These are phyloP conservation scores for Cotesia vestalis DNA, from an alignment of 1,140 invertebrate species.

Conservation along the genomic window DNA sequence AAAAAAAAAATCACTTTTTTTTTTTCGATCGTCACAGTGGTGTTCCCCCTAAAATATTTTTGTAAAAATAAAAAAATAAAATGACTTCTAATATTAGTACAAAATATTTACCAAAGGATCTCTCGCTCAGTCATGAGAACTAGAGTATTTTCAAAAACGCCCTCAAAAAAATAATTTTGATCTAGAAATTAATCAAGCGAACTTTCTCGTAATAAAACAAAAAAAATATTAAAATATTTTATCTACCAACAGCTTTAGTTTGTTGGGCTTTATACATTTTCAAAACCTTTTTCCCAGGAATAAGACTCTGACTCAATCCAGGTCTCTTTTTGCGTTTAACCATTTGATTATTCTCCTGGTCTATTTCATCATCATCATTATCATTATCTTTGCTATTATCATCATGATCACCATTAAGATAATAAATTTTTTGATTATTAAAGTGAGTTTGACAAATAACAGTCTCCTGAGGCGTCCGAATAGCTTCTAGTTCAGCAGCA, in stretches of 20 bases:
- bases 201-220: too few relatives aligned
- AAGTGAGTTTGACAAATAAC: constrained; percentile 63
- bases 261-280: constrained; percentile 77
- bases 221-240: constrained; percentile 45
- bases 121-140: background rate
- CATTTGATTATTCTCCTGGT: constrained; percentile 68
- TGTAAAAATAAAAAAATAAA: too few relatives aligned
- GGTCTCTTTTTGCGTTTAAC: constrained; percentile 76
- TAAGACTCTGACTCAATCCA: constrained; percentile 78
- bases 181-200: too few relatives aligned
- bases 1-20: too few relatives aligned
- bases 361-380: constrained; percentile 64
- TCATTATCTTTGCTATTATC: constrained; percentile 49
- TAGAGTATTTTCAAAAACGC: background rate
- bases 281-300: constrained; percentile 86
- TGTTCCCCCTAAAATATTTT: too few relatives aligned
- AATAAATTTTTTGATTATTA: constrained; percentile 46
- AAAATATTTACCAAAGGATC: too few relatives aligned
- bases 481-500: constrained; percentile 67
- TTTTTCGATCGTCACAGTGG: too few relatives aligned
- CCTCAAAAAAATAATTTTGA: background rate
- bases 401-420: constrained; percentile 55
- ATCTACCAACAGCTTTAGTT: constrained; percentile 65
- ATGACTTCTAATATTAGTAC: too few relatives aligned
- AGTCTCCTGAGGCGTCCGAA: constrained; percentile 66